Evolutionary conservation across 2,113 vertebrate species (phyloP), one percentile per base, ranked within the genome.

Genomic region (Carassius carassius): DNA sequence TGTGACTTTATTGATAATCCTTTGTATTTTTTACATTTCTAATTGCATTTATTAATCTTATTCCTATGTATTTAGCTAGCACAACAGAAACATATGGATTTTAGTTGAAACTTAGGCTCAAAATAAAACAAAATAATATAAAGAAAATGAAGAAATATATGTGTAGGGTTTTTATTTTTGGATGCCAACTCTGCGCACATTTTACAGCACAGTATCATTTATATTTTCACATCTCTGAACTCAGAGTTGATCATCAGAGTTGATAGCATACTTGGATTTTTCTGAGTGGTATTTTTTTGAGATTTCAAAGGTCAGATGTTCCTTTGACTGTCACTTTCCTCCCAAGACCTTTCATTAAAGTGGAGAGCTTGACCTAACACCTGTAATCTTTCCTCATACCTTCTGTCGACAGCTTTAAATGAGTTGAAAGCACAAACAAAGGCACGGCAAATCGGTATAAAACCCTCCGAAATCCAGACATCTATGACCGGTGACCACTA

Each of bases 331-430:
- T 49, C 78, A 81, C 78, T 29, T 69, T 35, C 41, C 41, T n/a
- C 47, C 19, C 17, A 21, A 69, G 78, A 67, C 62, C 78, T 81
- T 81, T 81, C 78, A 69, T 81, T 67, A 69, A 51, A 81, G 78
- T 47, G 23, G 41, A 81, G 62, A n/a, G 78, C 44, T 81, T 81
- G 78, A 67, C 78, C 78, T 69, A 69, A 69, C 78, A 81, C 17
- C 78, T 81, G 44, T 81, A 81, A 67, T 80, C 62, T 14, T 56
- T 72, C 32, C 25, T 82, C 49, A 11, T 82, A 17, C 65, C 80
- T 72, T 82, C 67, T 72, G 49, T 51, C 12, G 49, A 13, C 80
- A 70, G 17, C 44, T 21, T 47, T 81, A 65, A 81, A 67, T 23
- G 62, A 67, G 44, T 41, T 51, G 13, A 81, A 51, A 82, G 37